A percentile compares a stretch with the other conserved stretches of the same genome.
Conservation (phyloP, 1,140 invertebrate genomes). For the Gyrodactylus salaris region DNA sequence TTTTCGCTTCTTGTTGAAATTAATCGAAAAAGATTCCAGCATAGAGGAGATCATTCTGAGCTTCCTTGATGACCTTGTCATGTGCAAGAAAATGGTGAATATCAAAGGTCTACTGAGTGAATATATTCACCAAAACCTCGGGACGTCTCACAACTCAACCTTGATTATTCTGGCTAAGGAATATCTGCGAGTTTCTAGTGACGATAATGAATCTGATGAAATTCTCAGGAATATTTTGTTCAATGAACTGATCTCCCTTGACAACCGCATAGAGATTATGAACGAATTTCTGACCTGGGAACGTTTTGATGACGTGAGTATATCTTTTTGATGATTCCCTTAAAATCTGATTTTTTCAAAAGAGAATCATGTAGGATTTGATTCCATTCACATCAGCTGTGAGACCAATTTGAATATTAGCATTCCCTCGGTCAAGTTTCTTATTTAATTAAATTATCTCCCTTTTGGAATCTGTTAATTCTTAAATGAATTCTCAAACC, state of each 20-base stretch:
- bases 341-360: too few species aligned
- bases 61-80: background rate
- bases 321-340: background rate
- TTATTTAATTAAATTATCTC: too few species aligned
- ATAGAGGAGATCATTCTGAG: background rate
- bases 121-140: background rate
- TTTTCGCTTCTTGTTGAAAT: background rate
- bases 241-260: background rate
- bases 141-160: background rate
- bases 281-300: background rate
- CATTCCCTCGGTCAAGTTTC: too few species aligned
- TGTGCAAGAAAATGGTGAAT: background rate
- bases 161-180: background rate
- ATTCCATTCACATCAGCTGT: too few species aligned
- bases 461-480: too few species aligned
- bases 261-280: background rate
- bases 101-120: background rate
- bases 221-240: background rate
- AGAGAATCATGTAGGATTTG: too few species aligned
- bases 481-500: too few species aligned
- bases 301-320: background rate
- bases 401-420: too few species aligned
- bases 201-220: background rate
- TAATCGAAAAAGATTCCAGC: background rate
- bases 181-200: background rate